phyloP scores from a whole-genome alignment of 2,113 vertebrate genomes.

The Pimephales promelas region DNA sequence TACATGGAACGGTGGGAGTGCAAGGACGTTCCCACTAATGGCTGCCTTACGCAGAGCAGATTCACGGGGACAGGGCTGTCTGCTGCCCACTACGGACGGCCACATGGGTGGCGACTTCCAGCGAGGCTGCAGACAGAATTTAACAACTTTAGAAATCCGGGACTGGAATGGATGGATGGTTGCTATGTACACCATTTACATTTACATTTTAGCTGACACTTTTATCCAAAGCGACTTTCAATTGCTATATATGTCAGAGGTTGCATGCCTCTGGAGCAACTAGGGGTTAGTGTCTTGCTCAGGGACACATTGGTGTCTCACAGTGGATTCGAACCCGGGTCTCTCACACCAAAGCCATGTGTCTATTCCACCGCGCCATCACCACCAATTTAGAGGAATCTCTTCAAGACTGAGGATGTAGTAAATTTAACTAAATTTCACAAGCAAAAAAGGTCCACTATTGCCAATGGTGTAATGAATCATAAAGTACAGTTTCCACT shows the following conservation, averaged over 20 bases:
- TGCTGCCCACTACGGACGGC: constrained; percentile 86
- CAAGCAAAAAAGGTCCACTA: neutral
- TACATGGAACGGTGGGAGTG: constrained; percentile 85
- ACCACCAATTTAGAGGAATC: neutral
- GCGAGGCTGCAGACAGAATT: constrained; percentile 65
- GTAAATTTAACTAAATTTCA: neutral
- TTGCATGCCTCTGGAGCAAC: too few relatives aligned
- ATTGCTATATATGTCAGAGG: too few relatives aligned
- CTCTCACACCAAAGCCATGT: too few relatives aligned
- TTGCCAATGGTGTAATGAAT: neutral
- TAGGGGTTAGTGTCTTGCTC: too few relatives aligned
- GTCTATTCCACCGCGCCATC: too few relatives aligned
- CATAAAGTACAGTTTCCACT: neutral
- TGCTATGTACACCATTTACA: neutral
- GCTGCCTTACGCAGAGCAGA: constrained; percentile 89
- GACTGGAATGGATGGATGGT: neutral
- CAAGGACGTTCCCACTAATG: constrained; percentile 87
- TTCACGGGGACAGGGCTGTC: constrained; percentile 86
- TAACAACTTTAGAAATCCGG: constrained; percentile 24
- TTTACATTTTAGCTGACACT: too few relatives aligned
- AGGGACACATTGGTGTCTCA: too few relatives aligned
- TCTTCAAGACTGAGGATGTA: neutral
- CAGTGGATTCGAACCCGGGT: too few relatives aligned
- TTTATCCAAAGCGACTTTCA: too few relatives aligned
- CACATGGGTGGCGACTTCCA: constrained; percentile 86